These are phyloP conservation scores for Scaptomyza cyrtandrae DNA, from an alignment of 2,888 invertebrate genomes.

Conservation along the genomic window DNA sequence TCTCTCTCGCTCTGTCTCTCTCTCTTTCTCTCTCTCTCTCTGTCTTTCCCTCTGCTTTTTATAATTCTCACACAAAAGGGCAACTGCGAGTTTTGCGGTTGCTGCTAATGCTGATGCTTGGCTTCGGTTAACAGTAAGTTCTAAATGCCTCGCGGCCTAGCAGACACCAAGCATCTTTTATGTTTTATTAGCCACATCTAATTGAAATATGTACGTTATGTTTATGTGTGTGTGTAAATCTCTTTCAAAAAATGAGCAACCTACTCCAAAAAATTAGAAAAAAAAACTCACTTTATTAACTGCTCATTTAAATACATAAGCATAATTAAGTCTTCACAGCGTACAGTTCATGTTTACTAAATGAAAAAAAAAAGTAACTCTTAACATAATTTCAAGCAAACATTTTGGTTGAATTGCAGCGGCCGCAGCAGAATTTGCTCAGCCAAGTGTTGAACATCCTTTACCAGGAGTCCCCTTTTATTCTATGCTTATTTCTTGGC, in stretches of 20 bases:
- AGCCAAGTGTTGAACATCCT: not conserved
- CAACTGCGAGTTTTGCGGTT: slow-evolving; percentile 17
- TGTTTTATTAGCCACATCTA: slow-evolving; percentile 72
- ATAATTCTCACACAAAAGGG: slow-evolving; percentile 36
- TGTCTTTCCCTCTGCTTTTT: slow-evolving; percentile 11
- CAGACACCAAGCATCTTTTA: slow-evolving; percentile 47
- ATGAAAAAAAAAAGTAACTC: slow-evolving; percentile 1
- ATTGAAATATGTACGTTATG: slow-evolving; percentile 60
- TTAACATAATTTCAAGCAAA: not conserved
- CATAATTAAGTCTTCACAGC: slow-evolving; percentile 41
- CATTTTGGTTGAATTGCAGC: not conserved
- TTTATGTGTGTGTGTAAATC: slow-evolving; percentile 26
- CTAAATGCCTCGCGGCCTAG: slow-evolving; percentile 43
- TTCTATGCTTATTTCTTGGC: not conserved
- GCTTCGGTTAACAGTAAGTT: slow-evolving; percentile 15
- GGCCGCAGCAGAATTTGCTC: not conserved
- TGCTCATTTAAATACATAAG: slow-evolving; percentile 25
- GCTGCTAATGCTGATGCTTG: slow-evolving; percentile 14
- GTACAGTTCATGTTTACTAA: slow-evolving; percentile 8
- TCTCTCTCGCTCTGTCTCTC: not conserved
- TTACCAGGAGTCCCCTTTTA: not conserved
- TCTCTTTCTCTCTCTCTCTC: not conserved
- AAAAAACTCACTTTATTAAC: slow-evolving; percentile 42
- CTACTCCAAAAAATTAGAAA: not conserved
- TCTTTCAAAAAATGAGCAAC: not conserved